Evolutionary conservation across 2,797 vertebrate genomes (phyloP), one percentile per base, ranked within the genome.

Genomic region (Sphenopsis melanotis): DNA sequence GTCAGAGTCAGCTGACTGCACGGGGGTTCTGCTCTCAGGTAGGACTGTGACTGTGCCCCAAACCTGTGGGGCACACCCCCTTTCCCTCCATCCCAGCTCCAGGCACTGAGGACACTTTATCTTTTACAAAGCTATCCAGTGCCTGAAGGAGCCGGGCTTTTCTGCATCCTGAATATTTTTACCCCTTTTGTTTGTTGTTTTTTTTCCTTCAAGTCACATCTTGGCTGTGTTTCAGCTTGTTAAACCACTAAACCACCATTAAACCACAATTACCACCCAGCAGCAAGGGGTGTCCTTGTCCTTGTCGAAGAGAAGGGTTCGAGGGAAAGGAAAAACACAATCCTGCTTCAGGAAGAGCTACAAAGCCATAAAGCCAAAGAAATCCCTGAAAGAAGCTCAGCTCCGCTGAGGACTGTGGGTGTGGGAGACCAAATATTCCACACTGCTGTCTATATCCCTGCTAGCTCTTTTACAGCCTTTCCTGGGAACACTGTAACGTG

Each of bases 31-130:
- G 46, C 41, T 44, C 44, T 59, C 52, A 27, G 41, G 17, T 30
- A 72, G 60, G 50, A 23, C 41, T 34, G 56, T 0, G 4, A 36
- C 41, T 21, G 23, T 34, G 39, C 21, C 30, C 23, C 26, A 65
- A 32, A 53, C 12, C 34, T 18, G 8, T 16, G 1, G 0, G 23
- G 12, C 24, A 42, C 2, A 1, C 1, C 6, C 5, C 18, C 34
- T 37, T 53, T 20, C 30, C 9, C n/a, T 89, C 37, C 7, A 12
- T 60, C 56, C 15, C 66, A 79, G 59, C 37, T 77, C 47, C 64
- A 49, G n/a, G 32, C 41, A 29, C n/a, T 0, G 0, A 83, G 52
- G 42, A 82, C 41, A 60, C 15, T 34, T 22, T 23, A 13, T 61
- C 52, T 90, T 61, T 53, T 57, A 42, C 15, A 52, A 65, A 71